These are phyloP conservation scores for Drosophila yakuba DNA, from an alignment of 1,140 invertebrate genomes.

Conservation along the genomic window DNA sequence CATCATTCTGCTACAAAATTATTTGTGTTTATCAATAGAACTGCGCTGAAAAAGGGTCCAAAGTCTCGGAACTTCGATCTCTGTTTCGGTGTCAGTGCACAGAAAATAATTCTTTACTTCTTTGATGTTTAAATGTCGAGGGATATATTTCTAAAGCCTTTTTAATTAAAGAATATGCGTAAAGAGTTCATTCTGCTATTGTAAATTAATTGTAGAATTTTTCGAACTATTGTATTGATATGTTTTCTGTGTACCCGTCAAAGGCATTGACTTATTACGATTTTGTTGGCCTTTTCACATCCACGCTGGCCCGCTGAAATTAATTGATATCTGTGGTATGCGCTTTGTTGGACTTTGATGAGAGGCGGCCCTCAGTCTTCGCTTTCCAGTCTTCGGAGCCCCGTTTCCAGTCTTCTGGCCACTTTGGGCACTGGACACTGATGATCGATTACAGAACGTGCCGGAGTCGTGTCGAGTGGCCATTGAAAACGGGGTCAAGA, in stretches of 20 bases:
- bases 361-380: slow-evolving; percentile 35
- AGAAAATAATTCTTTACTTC: background rate
- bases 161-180: too few relatives aligned
- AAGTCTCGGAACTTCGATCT: slow-evolving; percentile 32
- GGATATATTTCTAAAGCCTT: too few relatives aligned
- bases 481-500: slow-evolving; percentile 70
- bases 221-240: background rate
- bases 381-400: slow-evolving; percentile 16
- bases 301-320: slow-evolving; percentile 62
- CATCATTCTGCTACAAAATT: slow-evolving; percentile 73
- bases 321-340: slow-evolving; percentile 83
- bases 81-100: slow-evolving; percentile 9
- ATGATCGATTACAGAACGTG: slow-evolving; percentile 82
- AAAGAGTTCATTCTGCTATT: too few relatives aligned
- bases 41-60: slow-evolving; percentile 19
- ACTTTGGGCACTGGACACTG: slow-evolving; percentile 68
- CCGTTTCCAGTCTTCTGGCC: slow-evolving; percentile 37
- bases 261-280: slow-evolving; percentile 82
- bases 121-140: background rate
- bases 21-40: slow-evolving; percentile 82
- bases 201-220: too few relatives aligned
- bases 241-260: slow-evolving; percentile 30
- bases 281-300: slow-evolving; percentile 81
- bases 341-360: slow-evolving; percentile 69
- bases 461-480: slow-evolving; percentile 26